phyloP scores from a whole-genome alignment of 2,888 invertebrate species.

The Tridacna crocea region DNA sequence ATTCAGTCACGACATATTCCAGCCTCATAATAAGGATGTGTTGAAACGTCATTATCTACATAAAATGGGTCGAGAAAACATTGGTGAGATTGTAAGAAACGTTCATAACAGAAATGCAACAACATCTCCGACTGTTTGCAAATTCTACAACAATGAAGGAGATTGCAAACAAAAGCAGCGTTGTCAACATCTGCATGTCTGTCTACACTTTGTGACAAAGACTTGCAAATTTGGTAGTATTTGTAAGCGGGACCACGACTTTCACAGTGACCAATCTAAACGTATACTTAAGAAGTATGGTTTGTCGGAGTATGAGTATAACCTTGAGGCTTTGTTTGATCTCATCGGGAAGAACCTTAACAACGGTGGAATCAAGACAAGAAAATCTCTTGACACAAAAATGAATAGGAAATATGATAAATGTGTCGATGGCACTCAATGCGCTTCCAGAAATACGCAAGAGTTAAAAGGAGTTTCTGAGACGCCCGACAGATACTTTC shows the following conservation, averaged over 20 bases:
- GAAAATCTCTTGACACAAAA: neutral
- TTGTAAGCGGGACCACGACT: constrained; percentile 29
- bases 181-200: constrained; percentile 32
- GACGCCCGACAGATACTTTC: too few relatives aligned
- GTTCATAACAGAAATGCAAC: constrained; percentile 23
- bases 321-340: neutral
- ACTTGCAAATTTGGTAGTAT: constrained; percentile 17
- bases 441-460: too few relatives aligned
- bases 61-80: neutral
- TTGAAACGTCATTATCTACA: neutral
- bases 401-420: too few relatives aligned
- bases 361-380: neutral
- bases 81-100: neutral
- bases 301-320: neutral
- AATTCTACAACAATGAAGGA: constrained; percentile 39
- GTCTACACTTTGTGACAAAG: constrained; percentile 20
- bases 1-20: constrained; percentile 12
- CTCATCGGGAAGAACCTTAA: neutral
- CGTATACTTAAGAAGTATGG: constrained; percentile 17
- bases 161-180: constrained; percentile 3
- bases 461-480: too few relatives aligned
- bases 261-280: neutral
- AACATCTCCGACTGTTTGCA: constrained; percentile 33
- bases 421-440: too few relatives aligned
- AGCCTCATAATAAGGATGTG: neutral